A percentile compares a stretch with the other conserved stretches of the same genome.
These are phyloP conservation scores for Elysia crispata DNA, from an alignment of 2,888 invertebrate species.

Conservation along the genomic window DNA sequence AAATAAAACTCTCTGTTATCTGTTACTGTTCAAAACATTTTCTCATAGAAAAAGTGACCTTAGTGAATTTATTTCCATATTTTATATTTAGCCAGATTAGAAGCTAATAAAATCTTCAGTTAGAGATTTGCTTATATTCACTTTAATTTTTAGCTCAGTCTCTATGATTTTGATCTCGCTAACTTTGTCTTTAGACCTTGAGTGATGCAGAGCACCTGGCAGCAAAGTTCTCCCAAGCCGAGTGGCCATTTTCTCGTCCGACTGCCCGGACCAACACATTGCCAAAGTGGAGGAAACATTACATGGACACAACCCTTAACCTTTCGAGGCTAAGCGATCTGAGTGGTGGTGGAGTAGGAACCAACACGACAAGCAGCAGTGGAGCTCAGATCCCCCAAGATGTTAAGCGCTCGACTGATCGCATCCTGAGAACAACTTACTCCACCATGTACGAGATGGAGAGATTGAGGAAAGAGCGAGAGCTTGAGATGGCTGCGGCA, in stretches of 20 bases:
- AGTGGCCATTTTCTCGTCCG: conserved; percentile 47
- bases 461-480: conserved; percentile 61
- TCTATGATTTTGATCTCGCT: no score
- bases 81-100: neutral
- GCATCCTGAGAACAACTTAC: conserved; percentile 65
- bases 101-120: no score
- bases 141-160: no score
- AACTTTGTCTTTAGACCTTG: conserved; percentile 59
- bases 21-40: no score
- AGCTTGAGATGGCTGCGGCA: conserved; percentile 28
- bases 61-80: no score
- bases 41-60: no score
- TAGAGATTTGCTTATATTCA: no score
- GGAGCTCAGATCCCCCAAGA: neutral
- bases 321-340: conserved; percentile 20
- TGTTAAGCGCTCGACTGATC: conserved; percentile 61
- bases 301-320: conserved; percentile 54
- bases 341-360: neutral
- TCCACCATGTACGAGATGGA: conserved; percentile 71
- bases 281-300: conserved; percentile 57
- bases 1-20: no score
- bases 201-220: conserved; percentile 70
- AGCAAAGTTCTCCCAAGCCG: conserved; percentile 35
- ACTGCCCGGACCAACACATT: conserved; percentile 31
- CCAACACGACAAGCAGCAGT: no score